These are phyloP conservation scores for Ectemnius continuus DNA, from an alignment of 2,888 invertebrate species.

Conservation along the genomic window DNA sequence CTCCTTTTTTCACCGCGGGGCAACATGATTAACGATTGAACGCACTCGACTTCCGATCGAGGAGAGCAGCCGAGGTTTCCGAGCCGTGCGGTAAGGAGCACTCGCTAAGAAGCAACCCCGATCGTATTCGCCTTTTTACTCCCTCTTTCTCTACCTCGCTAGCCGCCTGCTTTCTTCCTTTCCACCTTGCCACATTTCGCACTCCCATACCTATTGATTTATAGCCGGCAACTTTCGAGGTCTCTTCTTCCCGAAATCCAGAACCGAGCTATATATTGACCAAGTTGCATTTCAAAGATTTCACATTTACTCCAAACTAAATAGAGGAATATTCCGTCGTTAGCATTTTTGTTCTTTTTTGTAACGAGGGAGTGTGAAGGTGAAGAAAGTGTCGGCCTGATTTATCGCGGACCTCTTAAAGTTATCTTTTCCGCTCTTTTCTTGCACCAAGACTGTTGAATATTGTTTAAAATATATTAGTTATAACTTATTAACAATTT, in stretches of 20 bases:
- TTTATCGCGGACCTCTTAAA: too few species aligned
- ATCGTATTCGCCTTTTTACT: conserved; percentile 41
- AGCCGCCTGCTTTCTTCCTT: conserved; percentile 26
- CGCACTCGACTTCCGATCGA: conserved; percentile 77
- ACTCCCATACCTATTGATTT: conserved; percentile 70
- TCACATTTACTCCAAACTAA: too few species aligned
- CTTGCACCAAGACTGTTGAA: too few species aligned
- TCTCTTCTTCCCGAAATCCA: too few species aligned
- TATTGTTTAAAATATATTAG: conserved; percentile 12
- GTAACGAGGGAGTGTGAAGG: too few species aligned
- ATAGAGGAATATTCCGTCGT: too few species aligned
- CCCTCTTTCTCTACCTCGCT: conserved; percentile 27
- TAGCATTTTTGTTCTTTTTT: too few species aligned
- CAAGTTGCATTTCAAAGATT: too few species aligned
- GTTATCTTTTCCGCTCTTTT: too few species aligned
- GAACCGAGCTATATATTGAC: too few species aligned
- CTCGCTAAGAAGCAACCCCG: conserved; percentile 36
- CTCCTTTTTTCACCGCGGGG: conserved; percentile 65
- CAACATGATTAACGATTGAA: conserved; percentile 76
- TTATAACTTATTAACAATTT: conserved; percentile 62
- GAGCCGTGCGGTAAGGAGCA: conserved; percentile 52
- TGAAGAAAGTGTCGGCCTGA: too few species aligned
- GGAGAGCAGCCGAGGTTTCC: conserved; percentile 65
- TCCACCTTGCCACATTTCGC: conserved; percentile 55
- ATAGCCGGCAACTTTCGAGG: conserved; percentile 60